These are phyloP conservation scores for Mesoclemmys tuberculata DNA, from an alignment of 2,113 vertebrate genomes.

Conservation along the genomic window DNA sequence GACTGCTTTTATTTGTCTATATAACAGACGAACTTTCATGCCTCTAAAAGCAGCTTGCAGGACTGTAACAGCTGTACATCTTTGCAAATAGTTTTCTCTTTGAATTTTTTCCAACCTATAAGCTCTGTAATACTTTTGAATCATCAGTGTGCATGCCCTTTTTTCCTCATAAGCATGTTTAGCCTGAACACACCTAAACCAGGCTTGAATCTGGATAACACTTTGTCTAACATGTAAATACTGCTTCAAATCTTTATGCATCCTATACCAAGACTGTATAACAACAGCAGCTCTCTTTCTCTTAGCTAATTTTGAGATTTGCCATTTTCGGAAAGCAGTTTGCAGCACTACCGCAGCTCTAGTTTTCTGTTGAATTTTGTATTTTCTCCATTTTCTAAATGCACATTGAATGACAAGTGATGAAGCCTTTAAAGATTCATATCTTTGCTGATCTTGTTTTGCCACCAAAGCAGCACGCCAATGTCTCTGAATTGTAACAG, in stretches of 20 bases:
- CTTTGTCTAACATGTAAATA: conserved; percentile 58
- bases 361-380: conserved; percentile 65
- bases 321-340: conserved; percentile 82
- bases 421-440: conserved; percentile 72
- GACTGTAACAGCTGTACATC: conserved; percentile 43
- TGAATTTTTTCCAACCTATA: conserved; percentile 39
- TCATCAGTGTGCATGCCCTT: conserved; percentile 45
- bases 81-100: conserved; percentile 63
- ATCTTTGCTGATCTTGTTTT: conserved; percentile 72
- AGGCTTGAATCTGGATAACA: conserved; percentile 75
- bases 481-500: conserved; percentile 80
- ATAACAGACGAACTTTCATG: conserved; percentile 46
- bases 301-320: conserved; percentile 37
- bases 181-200: conserved; percentile 67
- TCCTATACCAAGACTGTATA: conserved; percentile 90
- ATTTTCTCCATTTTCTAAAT: conserved; percentile 83
- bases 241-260: conserved; percentile 54
- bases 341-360: conserved; percentile 82
- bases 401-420: conserved; percentile 78
- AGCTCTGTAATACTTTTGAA: conserved; percentile 76
- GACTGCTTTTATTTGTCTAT: conserved; percentile 49
- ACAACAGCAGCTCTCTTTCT: conserved; percentile 76
- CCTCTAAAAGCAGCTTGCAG: conserved; percentile 76
- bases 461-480: conserved; percentile 71
- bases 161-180: conserved; percentile 44